phyloP scores from a whole-genome alignment of 2,113 vertebrate species.

The Formicarius rufipectus region DNA sequence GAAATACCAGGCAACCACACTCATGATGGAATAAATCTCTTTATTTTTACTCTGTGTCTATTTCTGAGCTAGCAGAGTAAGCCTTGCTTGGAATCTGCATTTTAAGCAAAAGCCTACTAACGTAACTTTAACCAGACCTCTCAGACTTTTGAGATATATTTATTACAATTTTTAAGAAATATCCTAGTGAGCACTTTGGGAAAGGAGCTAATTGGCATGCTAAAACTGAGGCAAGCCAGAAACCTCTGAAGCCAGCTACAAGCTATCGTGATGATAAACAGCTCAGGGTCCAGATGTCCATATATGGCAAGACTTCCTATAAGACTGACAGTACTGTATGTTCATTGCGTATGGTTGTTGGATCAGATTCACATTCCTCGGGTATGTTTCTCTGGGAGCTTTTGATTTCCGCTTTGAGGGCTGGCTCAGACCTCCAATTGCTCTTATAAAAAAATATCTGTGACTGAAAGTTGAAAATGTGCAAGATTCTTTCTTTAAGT shows the following conservation, averaged over 20 bases:
- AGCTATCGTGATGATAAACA: conserved; percentile 61
- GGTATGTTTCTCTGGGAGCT: conserved; percentile 87
- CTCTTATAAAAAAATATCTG: conserved; percentile 84
- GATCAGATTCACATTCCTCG: conserved; percentile 86
- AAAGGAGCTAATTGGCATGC: conserved; percentile 51
- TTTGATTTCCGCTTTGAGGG: conserved; percentile 95
- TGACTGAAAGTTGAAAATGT: conserved; percentile 84
- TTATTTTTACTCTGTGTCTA: conserved; percentile 46
- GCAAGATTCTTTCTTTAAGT: conserved; percentile 88
- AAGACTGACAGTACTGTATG: conserved; percentile 71
- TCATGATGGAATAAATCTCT: conserved; percentile 36
- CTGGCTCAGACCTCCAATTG: conserved; percentile 83
- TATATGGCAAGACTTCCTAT: conserved; percentile 91
- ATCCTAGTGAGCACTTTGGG: conserved; percentile 49
- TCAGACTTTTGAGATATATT: conserved; percentile 60
- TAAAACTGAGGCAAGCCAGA: conserved; percentile 54
- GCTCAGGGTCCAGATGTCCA: conserved; percentile 78
- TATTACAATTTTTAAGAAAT: conserved; percentile 59
- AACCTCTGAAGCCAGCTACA: conserved; percentile 36
- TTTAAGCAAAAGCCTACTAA: conserved; percentile 65
- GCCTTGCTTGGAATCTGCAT: conserved; percentile 41
- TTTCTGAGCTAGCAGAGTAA: conserved; percentile 38
- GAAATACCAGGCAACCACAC: conserved; percentile 54
- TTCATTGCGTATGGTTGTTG: conserved; percentile 86
- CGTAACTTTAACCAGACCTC: conserved; percentile 42